Conservation (phyloP, 1,140 invertebrate species). For the fruit fly (Drosophila melanogaster) region DNA sequence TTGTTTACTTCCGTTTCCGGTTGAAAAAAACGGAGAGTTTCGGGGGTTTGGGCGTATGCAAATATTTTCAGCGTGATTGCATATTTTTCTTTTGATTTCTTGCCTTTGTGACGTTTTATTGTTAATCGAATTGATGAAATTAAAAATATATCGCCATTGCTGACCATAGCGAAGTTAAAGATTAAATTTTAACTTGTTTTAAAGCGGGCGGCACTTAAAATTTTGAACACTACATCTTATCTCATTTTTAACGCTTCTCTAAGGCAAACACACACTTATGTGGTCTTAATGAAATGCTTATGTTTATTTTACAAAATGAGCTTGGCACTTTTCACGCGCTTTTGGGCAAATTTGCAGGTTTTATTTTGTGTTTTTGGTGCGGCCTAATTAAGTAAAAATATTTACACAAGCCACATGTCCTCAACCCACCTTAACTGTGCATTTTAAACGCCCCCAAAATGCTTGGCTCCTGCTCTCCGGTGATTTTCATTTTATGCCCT, state of each 20-base stretch:
- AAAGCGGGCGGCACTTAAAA: not conserved
- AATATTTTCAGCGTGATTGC: constrained; percentile 81
- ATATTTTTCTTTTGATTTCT: constrained; percentile 62
- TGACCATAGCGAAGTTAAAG: constrained; percentile 41
- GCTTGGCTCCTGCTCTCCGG: constrained; percentile 23
- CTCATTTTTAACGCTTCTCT: not conserved
- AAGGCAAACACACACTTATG: constrained; percentile 10
- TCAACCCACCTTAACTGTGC: constrained; percentile 35
- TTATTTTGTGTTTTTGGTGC: constrained; percentile 35
- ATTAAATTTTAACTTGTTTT: constrained; percentile 2
- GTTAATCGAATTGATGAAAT: constrained; percentile 62
- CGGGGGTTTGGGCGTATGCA: constrained; percentile 62
- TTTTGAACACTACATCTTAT: too few species aligned
- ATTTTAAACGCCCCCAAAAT: constrained; percentile 54
- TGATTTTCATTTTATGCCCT: constrained; percentile 39
- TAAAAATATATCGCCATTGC: constrained; percentile 44
- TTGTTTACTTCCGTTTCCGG: constrained; percentile 80
- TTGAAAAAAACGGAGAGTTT: constrained; percentile 21
- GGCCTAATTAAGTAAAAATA: constrained; percentile 76
- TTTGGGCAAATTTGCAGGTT: constrained; percentile 56
- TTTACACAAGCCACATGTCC: constrained; percentile 59
- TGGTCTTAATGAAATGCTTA: constrained; percentile 66
- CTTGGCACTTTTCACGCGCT: constrained; percentile 69
- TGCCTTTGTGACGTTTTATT: constrained; percentile 35
- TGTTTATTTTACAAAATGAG: constrained; percentile 77